These are phyloP conservation scores for Antrozous pallidus DNA, from an alignment of 2,797 vertebrate species.

Conservation along the genomic window DNA sequence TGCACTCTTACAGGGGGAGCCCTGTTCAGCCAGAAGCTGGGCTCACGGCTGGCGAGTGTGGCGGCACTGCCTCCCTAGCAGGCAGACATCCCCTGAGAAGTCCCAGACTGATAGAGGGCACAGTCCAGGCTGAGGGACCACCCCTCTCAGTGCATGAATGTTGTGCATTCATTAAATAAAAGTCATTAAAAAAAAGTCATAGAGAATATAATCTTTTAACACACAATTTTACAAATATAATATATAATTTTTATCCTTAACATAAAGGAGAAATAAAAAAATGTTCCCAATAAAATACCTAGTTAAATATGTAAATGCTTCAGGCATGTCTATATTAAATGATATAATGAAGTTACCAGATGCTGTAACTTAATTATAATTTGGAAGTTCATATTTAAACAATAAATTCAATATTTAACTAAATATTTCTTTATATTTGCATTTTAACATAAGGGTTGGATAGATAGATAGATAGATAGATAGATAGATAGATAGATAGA, in stretches of 20 bases:
- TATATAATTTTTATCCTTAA: background rate
- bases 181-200: background rate
- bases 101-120: too few species aligned
- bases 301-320: background rate
- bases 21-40: too few species aligned
- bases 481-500: too few species aligned
- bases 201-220: background rate
- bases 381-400: background rate
- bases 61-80: too few species aligned
- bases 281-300: background rate
- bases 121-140: too few species aligned
- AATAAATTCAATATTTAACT: background rate
- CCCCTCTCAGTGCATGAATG: too few species aligned
- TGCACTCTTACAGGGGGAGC: too few species aligned
- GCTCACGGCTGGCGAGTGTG: too few species aligned
- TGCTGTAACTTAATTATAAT: background rate
- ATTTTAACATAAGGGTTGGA: background rate
- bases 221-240: background rate
- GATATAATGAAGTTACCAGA: background rate
- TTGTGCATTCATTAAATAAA: too few species aligned
- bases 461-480: too few species aligned
- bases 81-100: too few species aligned
- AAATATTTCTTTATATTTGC: background rate
- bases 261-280: background rate
- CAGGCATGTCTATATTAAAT: background rate